phyloP scores from a whole-genome alignment of 2,797 vertebrate genomes.

The Florisuga fusca region DNA sequence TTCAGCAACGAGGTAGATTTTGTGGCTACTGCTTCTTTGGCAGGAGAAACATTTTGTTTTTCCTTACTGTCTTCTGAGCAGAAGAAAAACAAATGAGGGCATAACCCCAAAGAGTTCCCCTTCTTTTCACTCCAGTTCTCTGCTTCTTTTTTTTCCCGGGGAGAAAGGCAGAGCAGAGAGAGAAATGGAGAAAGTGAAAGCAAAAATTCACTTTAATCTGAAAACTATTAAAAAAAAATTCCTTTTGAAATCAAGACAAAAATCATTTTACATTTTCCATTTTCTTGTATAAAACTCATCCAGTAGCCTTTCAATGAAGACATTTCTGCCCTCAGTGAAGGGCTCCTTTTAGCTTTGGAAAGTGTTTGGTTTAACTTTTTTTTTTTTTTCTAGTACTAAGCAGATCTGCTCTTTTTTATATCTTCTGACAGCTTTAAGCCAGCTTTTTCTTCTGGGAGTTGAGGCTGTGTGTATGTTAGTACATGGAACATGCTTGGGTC shows the following conservation, averaged over 20 bases:
- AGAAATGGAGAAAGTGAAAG: not conserved
- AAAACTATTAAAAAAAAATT: not conserved
- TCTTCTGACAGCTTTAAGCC: not conserved
- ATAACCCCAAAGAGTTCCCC: not conserved
- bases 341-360: not conserved
- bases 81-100: not conserved
- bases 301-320: not conserved
- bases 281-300: not conserved
- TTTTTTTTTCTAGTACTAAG: not conserved
- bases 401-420: not conserved
- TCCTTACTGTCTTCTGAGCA: not conserved
- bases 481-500: accelerated
- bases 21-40: not conserved
- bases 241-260: not conserved
- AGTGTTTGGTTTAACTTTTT: not conserved
- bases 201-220: not conserved
- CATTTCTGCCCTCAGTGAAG: not conserved
- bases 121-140: not conserved
- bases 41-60: not conserved
- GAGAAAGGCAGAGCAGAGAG: not conserved
- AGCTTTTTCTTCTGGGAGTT: not conserved
- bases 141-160: not conserved
- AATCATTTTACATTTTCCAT: not conserved
- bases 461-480: not conserved
- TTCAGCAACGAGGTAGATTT: not conserved